Percentiles rank a stretch among this genome's conserved stretches.
Conservation (phyloP, 2,797 vertebrate species). For the Pelobates cultripes region DNA sequence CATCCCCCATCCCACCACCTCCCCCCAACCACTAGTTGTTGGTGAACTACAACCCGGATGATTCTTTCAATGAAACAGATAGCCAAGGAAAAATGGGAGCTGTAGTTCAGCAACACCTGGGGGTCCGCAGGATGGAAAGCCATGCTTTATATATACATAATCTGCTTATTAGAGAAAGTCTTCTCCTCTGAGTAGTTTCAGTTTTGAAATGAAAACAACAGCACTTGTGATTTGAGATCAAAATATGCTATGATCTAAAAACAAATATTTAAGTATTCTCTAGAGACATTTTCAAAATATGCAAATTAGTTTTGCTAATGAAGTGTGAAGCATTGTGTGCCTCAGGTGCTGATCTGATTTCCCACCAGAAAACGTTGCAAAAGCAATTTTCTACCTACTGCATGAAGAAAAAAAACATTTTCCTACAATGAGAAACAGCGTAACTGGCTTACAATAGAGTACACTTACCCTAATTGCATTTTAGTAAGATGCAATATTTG, state of each 20-base stretch:
- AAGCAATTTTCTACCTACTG: not conserved
- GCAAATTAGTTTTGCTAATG: slow-evolving; percentile 25
- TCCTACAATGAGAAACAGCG: not conserved
- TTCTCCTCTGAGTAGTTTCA: not conserved
- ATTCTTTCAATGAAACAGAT: too few relatives aligned
- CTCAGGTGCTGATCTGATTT: slow-evolving; percentile 5
- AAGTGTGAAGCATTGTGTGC: slow-evolving; percentile 15
- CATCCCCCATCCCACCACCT: too few relatives aligned
- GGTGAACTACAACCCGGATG: too few relatives aligned
- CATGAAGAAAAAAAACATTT: not conserved
- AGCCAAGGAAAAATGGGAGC: too few relatives aligned
- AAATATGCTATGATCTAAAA: slow-evolving; percentile 5
- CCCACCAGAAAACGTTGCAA: not conserved
- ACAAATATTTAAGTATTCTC: slow-evolving; percentile 14
- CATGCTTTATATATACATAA: too few relatives aligned
- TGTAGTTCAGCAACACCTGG: too few relatives aligned
- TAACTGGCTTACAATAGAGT: not conserved
- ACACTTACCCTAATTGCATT: too few relatives aligned
- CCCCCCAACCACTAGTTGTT: too few relatives aligned
- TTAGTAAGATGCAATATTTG: too few relatives aligned
- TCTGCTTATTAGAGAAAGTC: too few relatives aligned
- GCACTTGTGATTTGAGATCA: not conserved
- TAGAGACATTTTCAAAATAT: slow-evolving; percentile 20
- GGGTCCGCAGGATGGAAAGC: too few relatives aligned
- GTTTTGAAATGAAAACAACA: not conserved